A percentile compares a stretch with the other conserved stretches of the same genome.
phyloP scores from a whole-genome alignment of 1,140 invertebrate species.

The Drosophila bipectinata region DNA sequence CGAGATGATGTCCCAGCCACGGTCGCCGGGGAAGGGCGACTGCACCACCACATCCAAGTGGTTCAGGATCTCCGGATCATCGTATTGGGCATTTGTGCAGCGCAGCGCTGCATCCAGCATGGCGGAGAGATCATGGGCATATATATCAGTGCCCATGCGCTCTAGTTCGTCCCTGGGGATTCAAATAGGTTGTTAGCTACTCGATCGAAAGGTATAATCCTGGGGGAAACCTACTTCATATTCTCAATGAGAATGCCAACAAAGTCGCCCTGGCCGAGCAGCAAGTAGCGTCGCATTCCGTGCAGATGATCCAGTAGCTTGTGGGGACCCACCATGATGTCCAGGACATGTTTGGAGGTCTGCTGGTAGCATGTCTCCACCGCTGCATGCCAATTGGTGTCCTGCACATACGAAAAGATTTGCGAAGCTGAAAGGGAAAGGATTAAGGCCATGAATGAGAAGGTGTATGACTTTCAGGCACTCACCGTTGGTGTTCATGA shows the following conservation, averaged over 20 bases:
- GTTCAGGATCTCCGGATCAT: constrained; percentile 95
- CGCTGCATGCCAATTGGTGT: constrained; percentile 90
- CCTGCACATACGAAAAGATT: constrained; percentile 83
- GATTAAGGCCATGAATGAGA: constrained; percentile 70
- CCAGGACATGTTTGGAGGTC: constrained; percentile 93
- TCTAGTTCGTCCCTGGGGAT: constrained; percentile 91
- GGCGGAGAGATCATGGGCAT: constrained; percentile 94
- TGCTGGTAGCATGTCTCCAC: constrained; percentile 93
- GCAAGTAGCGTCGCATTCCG: constrained; percentile 94
- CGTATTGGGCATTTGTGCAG: constrained; percentile 97
- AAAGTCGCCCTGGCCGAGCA: constrained; percentile 98
- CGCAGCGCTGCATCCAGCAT: constrained; percentile 96
- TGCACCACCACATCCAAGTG: constrained; percentile 94
- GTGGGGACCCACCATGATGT: constrained; percentile 93
- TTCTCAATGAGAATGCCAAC: constrained; percentile 96
- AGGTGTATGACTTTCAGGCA: constrained; percentile 73
- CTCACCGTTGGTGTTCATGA: constrained; percentile 85
- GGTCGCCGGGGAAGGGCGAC: constrained; percentile 90
- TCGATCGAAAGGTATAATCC: neutral
- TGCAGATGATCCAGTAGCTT: constrained; percentile 96
- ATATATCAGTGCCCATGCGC: constrained; percentile 94
- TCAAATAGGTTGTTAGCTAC: constrained; percentile 25
- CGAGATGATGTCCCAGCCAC: constrained; percentile 98
- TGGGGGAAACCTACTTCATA: constrained; percentile 89
- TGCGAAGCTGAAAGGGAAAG: constrained; percentile 41